Base-by-base conservation (phyloP, 2,888 invertebrate species). In the Hydraecia micacea region DNA sequence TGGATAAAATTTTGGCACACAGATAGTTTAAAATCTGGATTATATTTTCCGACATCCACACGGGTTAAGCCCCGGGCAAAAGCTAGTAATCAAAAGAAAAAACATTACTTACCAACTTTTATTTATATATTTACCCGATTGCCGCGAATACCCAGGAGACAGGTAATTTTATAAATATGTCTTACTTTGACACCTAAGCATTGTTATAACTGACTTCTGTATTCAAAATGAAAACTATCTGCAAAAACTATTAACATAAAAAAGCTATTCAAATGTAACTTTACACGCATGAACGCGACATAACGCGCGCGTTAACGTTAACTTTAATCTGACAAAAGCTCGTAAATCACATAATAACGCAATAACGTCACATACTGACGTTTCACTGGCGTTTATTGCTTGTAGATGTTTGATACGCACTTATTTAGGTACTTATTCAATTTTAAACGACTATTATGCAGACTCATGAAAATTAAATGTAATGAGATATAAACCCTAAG, bases 291-390 rank as follows among this genome's bases (percentile, higher is more conserved):
- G 71, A 84, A 82, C 84, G 82, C 60, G 65, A 69, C 77, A 83
- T 87, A 81, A 88, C 89, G 76, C 66, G 76, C 70, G 69, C 78
- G 87, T 86, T 88, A 79, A 84, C 87, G 83, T 85, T 81, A 85
- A 87, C 79, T 87, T 87, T 88, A 89, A 85, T 87, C 89, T 87
- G 83, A 79, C 86, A 81, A 87, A 85, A 73, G 83, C 81, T 88
- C 89, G 83, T 88, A 88, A 88, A 88, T 88, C 89, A 89, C 89
- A 76, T 86, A 81, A 89, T 83, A 89, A 87, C 88, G 88, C 83
- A 88, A 89, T 88, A 88, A 87, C 74, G 86, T 85, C 88, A 89
- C 83, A 68, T 28, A 75, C 75, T 82, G 84, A 89, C 81, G 75
- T 78, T 83, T 65, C 60, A 87, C 80, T 85, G 78, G 79, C 85